Evolutionary conservation across 2,113 vertebrate genomes (phyloP), one percentile per base, ranked within the genome.

Genomic region (Tupaia tana): DNA sequence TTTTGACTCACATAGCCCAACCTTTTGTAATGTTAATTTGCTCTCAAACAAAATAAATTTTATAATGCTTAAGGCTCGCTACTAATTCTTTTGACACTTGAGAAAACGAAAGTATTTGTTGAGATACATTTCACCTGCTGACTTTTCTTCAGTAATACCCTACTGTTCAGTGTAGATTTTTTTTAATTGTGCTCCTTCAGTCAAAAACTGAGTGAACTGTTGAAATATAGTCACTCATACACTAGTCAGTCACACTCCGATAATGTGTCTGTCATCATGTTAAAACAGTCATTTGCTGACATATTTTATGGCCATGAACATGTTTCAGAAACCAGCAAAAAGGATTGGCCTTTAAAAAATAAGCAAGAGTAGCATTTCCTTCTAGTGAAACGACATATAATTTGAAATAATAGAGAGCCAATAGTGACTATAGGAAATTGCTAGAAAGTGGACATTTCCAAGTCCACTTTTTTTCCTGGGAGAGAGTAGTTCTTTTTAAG

Each of bases 381-480:
- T 96, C 98, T 98, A 91, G 97, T 96, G 98, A 98, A 98, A 98
- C 98, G 99, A 98, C 96, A 98, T 99, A 97, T 99, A 99, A 99
- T 99, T 99, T 99, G 98, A 99, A 99, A 99, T 99, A 99, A 99
- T 99, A 98, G 98, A 95, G 97, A 97, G 98, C 98, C 99, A 98
- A 98, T 98, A 99, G 98, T 97, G 98, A 98, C 98, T 94, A 86
- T 91, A 97, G 98, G 98, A 99, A 99, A 99, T 98, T 98, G 98
- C 97, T 98, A 95, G 95, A 97, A 98, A 98, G 99, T 97, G 98
- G 98, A 97, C 95, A 98, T 98, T 98, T 98, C 98, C 97, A 98
- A 98, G 98, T 97, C 98, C 69, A 97, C 98, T 43, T 43, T 98
- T 98, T 98, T 97, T 98, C 98, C 98, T 67, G 96, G 96, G 98